Evolutionary conservation across 2,797 vertebrate species (phyloP), one percentile per base, ranked within the genome.

Genomic region (Hippoglossus hippoglossus): DNA sequence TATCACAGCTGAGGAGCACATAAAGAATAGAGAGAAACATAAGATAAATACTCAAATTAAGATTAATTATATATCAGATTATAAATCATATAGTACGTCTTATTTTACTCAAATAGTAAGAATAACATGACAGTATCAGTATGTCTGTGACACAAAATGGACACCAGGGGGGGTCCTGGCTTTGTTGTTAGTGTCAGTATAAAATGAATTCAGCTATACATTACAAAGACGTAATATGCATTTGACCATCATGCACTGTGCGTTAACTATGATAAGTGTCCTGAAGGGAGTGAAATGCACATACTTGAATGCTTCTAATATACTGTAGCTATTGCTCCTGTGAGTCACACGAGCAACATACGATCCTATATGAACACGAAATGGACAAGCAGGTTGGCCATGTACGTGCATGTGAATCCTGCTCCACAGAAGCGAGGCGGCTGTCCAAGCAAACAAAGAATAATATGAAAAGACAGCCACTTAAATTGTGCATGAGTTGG

Each of bases 391-490:
- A 68, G 56, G 36, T 18, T n/a, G 67, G 67, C 52, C 1, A 11
- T 52, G 68, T 16, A 68, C 76, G 60, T 60, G 61, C 51, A 81
- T 41, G 67, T 66, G 51, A 71, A 54, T 79, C 77, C 69, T 60
- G 65, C 80, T 77, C 82, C 68, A 63, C 67, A 79, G 83, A 73
- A 73, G 64, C 63, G 79, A 31, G 11, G 84, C 47, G 63, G 75
- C 73, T 75, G 7, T 67, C 81, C 18, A 72, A 73, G 69, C 75
- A 75, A 71, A 71, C 50, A 76, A 73, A 56, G 11, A 34, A 46
- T 81, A 63, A 91, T 85, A 51, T 18, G 67, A 83, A 87, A 77
- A 87, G 87, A 89, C 26, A 18, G 53, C 62, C 68, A 83, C 74
- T 82, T 75, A 78, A 84, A 60, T 68, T 76, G 80, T 78, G 15